Evolutionary conservation across 2,113 vertebrate genomes (phyloP).

Genomic region (Muntiacus reevesi): DNA sequence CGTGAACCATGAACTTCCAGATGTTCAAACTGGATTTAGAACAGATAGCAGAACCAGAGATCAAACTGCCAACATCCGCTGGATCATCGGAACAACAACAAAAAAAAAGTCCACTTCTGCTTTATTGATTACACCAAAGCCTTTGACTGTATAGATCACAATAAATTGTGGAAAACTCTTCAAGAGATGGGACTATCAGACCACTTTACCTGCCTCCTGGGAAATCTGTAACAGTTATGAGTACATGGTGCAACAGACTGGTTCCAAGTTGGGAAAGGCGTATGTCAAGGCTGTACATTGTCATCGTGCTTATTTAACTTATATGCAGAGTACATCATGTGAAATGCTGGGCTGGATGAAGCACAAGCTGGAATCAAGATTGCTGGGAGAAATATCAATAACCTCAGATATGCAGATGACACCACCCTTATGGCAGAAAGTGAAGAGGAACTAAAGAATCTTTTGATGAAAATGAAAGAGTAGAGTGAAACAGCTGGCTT

Average conservation of each 20-base stretch:
- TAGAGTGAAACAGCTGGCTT: neutral
- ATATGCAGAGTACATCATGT: neutral
- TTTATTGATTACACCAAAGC: neutral
- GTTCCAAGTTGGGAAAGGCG: neutral
- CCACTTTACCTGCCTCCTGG: neutral
- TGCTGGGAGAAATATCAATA: neutral
- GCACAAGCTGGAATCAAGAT: neutral
- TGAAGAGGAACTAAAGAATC: neutral
- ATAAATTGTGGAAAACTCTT: neutral
- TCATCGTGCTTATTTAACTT: neutral
- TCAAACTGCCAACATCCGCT: neutral
- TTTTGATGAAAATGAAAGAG: neutral
- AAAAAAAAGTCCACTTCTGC: neutral
- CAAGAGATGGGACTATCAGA: neutral
- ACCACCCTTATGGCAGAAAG: neutral
- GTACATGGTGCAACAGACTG: neutral
- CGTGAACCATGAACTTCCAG: neutral
- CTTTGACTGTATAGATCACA: neutral
- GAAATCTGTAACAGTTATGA: neutral
- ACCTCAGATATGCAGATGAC: neutral
- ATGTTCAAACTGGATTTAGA: neutral
- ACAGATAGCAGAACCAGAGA: neutral
- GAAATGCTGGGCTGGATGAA: neutral
- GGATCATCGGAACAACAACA: neutral
- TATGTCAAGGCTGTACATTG: neutral